Conservation (phyloP, 2,888 invertebrate genomes). For the Zaprionus obscuricornis region DNA sequence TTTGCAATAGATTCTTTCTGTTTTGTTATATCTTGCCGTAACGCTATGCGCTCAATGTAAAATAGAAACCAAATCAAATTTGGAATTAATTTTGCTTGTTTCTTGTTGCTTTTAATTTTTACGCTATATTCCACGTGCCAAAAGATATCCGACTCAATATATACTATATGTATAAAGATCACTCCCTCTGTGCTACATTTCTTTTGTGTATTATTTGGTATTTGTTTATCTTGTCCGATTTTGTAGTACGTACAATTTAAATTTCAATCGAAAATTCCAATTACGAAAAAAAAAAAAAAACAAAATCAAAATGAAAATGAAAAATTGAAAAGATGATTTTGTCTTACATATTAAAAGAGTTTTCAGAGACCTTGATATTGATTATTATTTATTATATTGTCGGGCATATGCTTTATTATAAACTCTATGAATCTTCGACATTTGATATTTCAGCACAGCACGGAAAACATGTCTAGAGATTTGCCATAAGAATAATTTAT, state of each 20-base stretch:
- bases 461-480: too few species aligned
- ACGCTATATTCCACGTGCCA: constrained; percentile 35
- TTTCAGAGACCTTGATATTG: constrained; percentile 24
- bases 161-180: constrained; percentile 8
- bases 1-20: background rate
- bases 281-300: constrained; percentile 15
- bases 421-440: constrained; percentile 26
- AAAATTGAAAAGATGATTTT: background rate
- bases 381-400: background rate
- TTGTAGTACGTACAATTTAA: constrained; percentile 34
- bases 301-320: background rate
- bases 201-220: constrained; percentile 37
- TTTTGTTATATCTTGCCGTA: constrained; percentile 26
- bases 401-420: constrained; percentile 7
- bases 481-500: constrained; percentile 66
- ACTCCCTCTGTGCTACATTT: constrained; percentile 19
- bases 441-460: background rate
- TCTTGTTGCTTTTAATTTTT: constrained; percentile 12
- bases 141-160: constrained; percentile 16
- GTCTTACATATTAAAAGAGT: constrained; percentile 11
- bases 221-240: constrained; percentile 50
- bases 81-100: constrained; percentile 36
- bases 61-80: constrained; percentile 25
- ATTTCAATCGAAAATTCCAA: constrained; percentile 47
- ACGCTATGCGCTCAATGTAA: constrained; percentile 19